Percentiles rank a stretch among this genome's conserved stretches.
Conservation (phyloP, 2,113 vertebrate genomes). For the Pelobates fuscus region DNA sequence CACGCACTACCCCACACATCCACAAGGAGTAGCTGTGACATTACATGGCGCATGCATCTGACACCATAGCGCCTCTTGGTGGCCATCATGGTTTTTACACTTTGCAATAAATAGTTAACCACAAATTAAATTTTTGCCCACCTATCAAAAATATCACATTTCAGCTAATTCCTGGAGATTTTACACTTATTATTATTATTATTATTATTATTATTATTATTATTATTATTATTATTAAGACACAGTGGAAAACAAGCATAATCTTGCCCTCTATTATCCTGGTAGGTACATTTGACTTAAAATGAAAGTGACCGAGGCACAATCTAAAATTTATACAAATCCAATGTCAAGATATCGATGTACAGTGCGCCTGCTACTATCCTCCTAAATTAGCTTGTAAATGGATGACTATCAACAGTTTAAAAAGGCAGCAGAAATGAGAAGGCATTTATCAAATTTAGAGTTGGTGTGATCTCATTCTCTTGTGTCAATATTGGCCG, state of each 20-base stretch:
- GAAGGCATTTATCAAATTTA: constrained; percentile 14
- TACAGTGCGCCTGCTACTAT: not conserved
- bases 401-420: not conserved
- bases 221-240: no score
- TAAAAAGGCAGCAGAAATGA: not conserved
- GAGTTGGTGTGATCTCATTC: constrained; percentile 26
- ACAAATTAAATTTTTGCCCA: no score
- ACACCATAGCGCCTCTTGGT: not conserved
- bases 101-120: no score
- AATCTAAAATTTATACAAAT: not conserved
- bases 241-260: no score
- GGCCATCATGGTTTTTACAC: not conserved
- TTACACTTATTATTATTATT: no score
- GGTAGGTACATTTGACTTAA: no score
- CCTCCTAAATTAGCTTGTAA: not conserved
- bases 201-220: no score
- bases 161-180: no score
- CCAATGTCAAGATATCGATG: not conserved
- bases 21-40: not conserved
- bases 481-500: constrained; percentile 27
- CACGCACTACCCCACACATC: constrained; percentile 13
- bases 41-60: no score
- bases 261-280: no score
- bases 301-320: no score
- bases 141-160: no score